Evolutionary conservation across 1,140 invertebrate species (phyloP), one percentile per base, ranked within the genome.

Genomic region (Asbolus verrucosus): DNA sequence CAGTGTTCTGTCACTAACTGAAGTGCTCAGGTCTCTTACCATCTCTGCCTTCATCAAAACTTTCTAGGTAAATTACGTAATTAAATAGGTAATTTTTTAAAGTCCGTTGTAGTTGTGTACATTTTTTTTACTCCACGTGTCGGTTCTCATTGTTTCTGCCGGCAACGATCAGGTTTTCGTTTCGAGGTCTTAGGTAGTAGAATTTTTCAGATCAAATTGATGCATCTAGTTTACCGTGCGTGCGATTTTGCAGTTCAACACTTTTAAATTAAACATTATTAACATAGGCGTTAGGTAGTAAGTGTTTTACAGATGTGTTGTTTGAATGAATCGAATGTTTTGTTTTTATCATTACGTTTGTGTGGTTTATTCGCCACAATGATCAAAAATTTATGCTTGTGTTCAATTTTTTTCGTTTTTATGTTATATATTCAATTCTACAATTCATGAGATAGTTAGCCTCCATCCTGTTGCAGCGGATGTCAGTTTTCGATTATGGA

Each of bases 21-120:
- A 73, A 70, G 71, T 67, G 69, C 73, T 75, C 73, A 75, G 73
- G 73, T 75, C 18, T 74, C 50, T 62, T 65, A 75, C 73, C 71
- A 73, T 73, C 67, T 73, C 27, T 75, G 73, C 73, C 73, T 75
- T 75, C 60, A 63, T 60, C 19, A 65, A 75, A 67, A 67, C 31
- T 67, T 14, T 54, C 30, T 54, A 54, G 41, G 27, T 36, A 54
- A 54, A 69, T 74, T 67, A 50, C 68, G 59, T 68, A 73, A 70
- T 36, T 75, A 60, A 61, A 50, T 71, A 73, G 69, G 43, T 43
- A 70, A 71, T 69, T 69, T 67, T 33, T 39, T 13, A 19, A 13
- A 27, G 21, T n/a, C n/a, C n/a, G n/a, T n/a, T n/a, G n/a, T n/a
- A 24, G 27, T 3, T 21, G 19, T 50, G 38, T 21, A 50, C 15